Percentiles rank a stretch among this genome's conserved stretches.
phyloP scores from a whole-genome alignment of 2,113 vertebrate species.

The Neolamprologus devosi region DNA sequence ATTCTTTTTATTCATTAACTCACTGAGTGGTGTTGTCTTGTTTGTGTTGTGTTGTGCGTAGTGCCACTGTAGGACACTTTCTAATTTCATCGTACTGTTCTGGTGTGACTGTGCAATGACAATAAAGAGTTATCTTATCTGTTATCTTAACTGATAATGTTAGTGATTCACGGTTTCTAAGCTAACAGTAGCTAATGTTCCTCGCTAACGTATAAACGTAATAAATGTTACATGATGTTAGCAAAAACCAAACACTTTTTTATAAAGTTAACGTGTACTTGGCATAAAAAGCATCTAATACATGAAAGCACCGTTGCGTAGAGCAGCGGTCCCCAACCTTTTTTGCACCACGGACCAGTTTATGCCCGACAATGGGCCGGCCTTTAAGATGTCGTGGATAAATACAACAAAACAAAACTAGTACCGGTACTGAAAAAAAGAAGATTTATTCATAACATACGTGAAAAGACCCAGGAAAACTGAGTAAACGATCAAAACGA shows the following conservation, averaged over 20 bases:
- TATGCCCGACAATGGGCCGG: too few species aligned
- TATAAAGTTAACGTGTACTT: not conserved
- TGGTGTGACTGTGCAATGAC: not conserved
- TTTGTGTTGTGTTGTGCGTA: not conserved
- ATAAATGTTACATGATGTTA: not conserved
- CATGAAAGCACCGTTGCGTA: not conserved
- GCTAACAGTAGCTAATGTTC: not conserved
- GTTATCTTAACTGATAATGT: not conserved
- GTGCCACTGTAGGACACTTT: not conserved
- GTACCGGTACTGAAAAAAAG: too few species aligned
- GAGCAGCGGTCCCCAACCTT: not conserved
- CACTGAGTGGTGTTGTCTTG: not conserved
- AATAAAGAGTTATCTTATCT: not conserved
- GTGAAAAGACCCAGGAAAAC: too few species aligned
- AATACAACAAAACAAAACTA: too few species aligned
- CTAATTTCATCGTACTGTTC: fast-evolving
- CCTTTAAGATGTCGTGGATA: fast-evolving
- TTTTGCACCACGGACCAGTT: fast-evolving
- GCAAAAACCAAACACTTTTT: not conserved
- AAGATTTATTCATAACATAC: too few species aligned
- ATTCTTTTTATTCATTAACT: fast-evolving
- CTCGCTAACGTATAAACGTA: fast-evolving
- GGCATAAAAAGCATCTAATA: not conserved
- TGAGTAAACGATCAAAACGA: fast-evolving
- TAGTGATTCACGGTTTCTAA: not conserved